Base-by-base conservation (phyloP, 2,113 vertebrate genomes). In the Misgurnus anguillicaudatus region DNA sequence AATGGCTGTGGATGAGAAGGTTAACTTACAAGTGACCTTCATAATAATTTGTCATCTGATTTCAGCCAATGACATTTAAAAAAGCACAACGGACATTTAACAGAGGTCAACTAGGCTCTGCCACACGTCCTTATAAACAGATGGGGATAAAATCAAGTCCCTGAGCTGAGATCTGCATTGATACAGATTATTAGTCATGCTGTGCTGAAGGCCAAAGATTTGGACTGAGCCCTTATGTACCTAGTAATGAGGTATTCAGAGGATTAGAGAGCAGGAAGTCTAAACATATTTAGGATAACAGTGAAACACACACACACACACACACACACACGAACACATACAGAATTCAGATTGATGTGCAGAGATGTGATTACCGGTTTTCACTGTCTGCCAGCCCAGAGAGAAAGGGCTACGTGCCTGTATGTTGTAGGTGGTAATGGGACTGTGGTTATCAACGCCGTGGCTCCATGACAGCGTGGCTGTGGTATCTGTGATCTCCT, bases 351-450 rank as follows among this genome's bases (percentile, higher is more conserved):
- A 31, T 5, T 51, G 58, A 48, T 38, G 41, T 80, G 17, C 41
- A 68, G 83, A 14, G 9, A 62, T 89, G 87, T 85, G 84, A 89
- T 94, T 92, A 98, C 97, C 96, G 93, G 97, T 99, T 89, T 84
- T 87, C 82, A 98, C 95, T 0, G 93, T 96, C 90, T 99, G 97
- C 97, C 97, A 99, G 83, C 97, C 97, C 88, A 99, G 91, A 82
- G 97, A 99, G 91, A 98, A 98, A 0, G 97, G 96, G 90, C 95
- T 99, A 21, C 96, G 95, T 36, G 96, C 97, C 90, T 99, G 97
- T 76, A 99, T 86, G 82, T 96, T 97, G 89, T 98, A 98, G 87
- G 94, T 91, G 75, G 90, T 94, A 86, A 99, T 92, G 0, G 97
- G 97, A 86, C 97, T 99, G 93, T 98, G 97, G 87, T 99, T 98